phyloP scores from a whole-genome alignment of 2,113 vertebrate species.

The Corythoichthys haematopterus region DNA sequence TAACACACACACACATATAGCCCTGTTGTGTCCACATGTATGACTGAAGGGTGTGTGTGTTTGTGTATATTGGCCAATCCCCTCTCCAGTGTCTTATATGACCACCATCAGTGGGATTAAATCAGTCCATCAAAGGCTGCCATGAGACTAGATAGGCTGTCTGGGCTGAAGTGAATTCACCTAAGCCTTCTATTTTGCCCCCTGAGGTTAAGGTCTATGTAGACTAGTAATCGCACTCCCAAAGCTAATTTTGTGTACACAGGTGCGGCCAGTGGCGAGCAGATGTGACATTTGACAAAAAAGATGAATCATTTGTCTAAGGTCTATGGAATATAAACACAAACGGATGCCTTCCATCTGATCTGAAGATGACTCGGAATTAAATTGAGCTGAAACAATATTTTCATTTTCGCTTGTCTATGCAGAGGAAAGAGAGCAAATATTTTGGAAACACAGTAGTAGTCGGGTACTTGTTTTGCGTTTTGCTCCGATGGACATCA shows the following conservation, averaged over 20 bases:
- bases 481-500: background rate
- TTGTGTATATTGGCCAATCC: slow-evolving; percentile 14
- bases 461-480: background rate
- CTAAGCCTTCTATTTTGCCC: slow-evolving; percentile 39
- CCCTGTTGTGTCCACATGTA: slow-evolving; percentile 36
- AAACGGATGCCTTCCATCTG: background rate
- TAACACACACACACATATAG: slow-evolving; percentile 13
- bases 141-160: slow-evolving; percentile 42
- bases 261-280: background rate
- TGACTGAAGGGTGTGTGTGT: slow-evolving; percentile 38
- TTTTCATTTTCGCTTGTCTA: background rate
- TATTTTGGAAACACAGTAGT: background rate
- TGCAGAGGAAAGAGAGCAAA: background rate
- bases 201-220: slow-evolving; percentile 36
- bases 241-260: slow-evolving; percentile 11
- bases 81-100: slow-evolving; percentile 48
- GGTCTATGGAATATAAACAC: background rate
- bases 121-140: slow-evolving; percentile 67
- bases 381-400: background rate
- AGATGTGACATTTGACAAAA: slow-evolving; percentile 8
- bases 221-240: slow-evolving; percentile 38
- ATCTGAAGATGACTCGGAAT: background rate
- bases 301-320: background rate
- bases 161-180: slow-evolving; percentile 44
- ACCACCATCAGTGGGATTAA: slow-evolving; percentile 67